Evolutionary conservation across 2,113 vertebrate species (phyloP).

Genomic region (Ophiodon elongatus): DNA sequence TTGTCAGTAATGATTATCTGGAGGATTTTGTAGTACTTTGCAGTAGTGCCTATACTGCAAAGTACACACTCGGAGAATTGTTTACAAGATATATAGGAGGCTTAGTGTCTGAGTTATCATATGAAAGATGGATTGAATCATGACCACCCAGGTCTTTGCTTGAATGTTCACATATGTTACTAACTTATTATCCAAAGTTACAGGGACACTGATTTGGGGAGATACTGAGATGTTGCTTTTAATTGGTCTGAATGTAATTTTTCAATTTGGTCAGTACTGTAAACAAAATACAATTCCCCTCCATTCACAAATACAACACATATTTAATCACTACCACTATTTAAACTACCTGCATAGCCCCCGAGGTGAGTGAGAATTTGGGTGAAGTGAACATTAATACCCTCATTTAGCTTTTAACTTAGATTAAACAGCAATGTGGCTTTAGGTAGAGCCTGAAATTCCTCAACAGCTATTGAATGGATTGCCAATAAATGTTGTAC

Average conservation of each 20-base stretch:
- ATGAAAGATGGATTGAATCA: background rate
- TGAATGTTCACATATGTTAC: background rate
- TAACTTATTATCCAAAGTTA: background rate
- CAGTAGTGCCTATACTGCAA: background rate
- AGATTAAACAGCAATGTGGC: background rate
- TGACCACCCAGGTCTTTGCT: background rate
- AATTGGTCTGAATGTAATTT: background rate
- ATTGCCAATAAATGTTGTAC: background rate
- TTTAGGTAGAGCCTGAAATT: background rate
- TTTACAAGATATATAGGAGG: constrained; percentile 21
- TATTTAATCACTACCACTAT: too few relatives aligned
- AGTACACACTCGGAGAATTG: constrained; percentile 1
- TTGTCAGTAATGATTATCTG: constrained; percentile 62
- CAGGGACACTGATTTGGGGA: background rate
- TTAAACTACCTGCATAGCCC: background rate
- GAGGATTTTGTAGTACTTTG: constrained; percentile 22
- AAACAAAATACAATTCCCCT: background rate
- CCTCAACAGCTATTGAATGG: background rate
- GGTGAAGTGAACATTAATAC: background rate
- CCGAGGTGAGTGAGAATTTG: background rate
- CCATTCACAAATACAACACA: background rate
- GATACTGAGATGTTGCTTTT: background rate
- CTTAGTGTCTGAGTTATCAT: background rate
- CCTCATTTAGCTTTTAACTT: background rate
- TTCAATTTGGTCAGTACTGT: background rate